Percentiles rank a stretch among this genome's conserved stretches.
phyloP scores from a whole-genome alignment of 1,140 invertebrate species.

The Drosophila ironensis region DNA sequence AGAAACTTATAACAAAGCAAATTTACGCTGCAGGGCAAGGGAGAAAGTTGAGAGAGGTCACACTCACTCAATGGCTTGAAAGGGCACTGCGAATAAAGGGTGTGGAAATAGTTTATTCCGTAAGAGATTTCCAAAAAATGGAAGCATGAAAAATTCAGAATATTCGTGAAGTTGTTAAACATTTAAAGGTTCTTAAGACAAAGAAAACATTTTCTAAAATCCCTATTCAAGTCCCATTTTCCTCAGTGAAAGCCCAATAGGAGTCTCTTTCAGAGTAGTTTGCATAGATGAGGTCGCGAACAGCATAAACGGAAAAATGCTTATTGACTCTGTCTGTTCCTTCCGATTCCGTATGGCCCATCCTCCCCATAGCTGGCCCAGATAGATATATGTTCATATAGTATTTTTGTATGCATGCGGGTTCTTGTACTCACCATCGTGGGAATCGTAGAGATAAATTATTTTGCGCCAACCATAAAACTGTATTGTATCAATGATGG shows the following conservation, averaged over 20 bases:
- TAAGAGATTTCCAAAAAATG: too few relatives aligned
- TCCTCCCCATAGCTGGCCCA: background rate
- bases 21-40: slow-evolving; percentile 34
- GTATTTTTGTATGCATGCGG: slow-evolving; percentile 21
- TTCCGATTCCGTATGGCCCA: background rate
- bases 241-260: slow-evolving; percentile 1
- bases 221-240: background rate
- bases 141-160: too few relatives aligned
- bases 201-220: background rate
- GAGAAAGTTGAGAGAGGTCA: background rate
- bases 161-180: too few relatives aligned
- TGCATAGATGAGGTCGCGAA: slow-evolving; percentile 37
- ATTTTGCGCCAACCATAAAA: slow-evolving; percentile 96
- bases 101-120: too few relatives aligned
- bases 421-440: slow-evolving; percentile 91
- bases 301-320: slow-evolving; percentile 32
- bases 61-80: slow-evolving; percentile 18
- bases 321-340: slow-evolving; percentile 27
- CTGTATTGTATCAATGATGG: slow-evolving; percentile 95
- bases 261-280: slow-evolving; percentile 15
- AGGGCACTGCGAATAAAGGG: slow-evolving; percentile 6
- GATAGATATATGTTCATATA: background rate
- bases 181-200: too few relatives aligned
- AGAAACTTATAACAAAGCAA: slow-evolving; percentile 76
- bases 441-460: slow-evolving; percentile 97